These are phyloP conservation scores for Oryzias celebensis DNA, from an alignment of 2,113 vertebrate species.

Conservation along the genomic window DNA sequence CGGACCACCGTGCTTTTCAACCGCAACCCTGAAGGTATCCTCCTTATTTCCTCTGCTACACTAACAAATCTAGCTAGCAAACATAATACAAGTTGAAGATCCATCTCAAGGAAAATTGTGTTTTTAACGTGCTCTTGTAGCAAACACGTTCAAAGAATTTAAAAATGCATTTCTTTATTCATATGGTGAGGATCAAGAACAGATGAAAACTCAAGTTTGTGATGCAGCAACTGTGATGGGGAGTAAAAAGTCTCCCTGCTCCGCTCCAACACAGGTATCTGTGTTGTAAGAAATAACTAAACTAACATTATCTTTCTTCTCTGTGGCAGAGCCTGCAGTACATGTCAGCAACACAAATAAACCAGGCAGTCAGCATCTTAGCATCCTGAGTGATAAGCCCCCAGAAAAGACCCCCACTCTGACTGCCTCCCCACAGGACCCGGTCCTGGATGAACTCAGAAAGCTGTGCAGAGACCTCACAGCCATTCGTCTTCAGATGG, in stretches of 20 bases:
- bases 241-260: too few species aligned
- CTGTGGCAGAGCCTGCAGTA: neutral
- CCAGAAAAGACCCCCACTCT: neutral
- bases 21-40: constrained; percentile 14
- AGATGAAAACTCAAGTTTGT: too few species aligned
- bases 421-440: neutral
- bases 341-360: neutral
- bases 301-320: neutral
- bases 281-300: neutral
- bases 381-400: neutral
- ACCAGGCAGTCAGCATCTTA: neutral
- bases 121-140: too few species aligned
- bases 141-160: too few species aligned
- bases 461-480: constrained; percentile 52
- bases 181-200: too few species aligned
- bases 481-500: constrained; percentile 56
- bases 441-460: constrained; percentile 43
- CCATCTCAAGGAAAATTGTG: too few species aligned
- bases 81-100: too few species aligned
- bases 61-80: too few species aligned
- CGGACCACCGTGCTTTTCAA: constrained; percentile 19
- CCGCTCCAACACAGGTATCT: neutral
- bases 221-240: too few species aligned
- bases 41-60: neutral
- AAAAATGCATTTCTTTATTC: too few species aligned